Evolutionary conservation across 2,797 vertebrate species (phyloP).

Genomic region (Oophaga sylvatica): DNA sequence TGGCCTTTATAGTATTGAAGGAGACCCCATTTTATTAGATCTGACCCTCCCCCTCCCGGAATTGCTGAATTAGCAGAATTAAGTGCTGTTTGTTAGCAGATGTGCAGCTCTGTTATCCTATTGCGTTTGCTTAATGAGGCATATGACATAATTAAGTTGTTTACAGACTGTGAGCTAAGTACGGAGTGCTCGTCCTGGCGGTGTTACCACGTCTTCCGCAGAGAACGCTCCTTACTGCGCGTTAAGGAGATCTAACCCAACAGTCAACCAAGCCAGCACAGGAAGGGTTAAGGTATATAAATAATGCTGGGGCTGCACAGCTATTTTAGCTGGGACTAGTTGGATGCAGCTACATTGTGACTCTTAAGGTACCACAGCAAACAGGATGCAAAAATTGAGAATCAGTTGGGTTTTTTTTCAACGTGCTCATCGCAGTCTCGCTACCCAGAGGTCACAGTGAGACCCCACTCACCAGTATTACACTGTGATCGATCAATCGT

Average conservation of each 20-base stretch:
- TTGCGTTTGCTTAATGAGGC: conserved; percentile 42
- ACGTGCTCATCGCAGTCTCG: no score
- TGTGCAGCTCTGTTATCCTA: not conserved
- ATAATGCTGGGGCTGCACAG: no score
- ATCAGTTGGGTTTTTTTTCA: no score
- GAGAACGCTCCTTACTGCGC: not conserved
- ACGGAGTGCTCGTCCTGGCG: not conserved
- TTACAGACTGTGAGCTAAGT: conserved; percentile 19
- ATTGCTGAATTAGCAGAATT: not conserved
- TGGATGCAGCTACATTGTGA: no score
- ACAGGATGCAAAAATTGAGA: no score
- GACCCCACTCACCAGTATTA: no score
- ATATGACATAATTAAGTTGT: conserved; percentile 34
- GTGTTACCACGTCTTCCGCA: not conserved
- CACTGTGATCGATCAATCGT: no score
- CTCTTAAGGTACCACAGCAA: no score
- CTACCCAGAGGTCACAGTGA: no score
- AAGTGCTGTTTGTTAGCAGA: not conserved
- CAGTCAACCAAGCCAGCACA: not conserved
- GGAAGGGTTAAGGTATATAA: conserved; percentile 18
- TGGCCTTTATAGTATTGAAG: not conserved
- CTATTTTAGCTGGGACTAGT: no score
- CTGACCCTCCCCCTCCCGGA: not conserved
- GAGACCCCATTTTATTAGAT: not conserved
- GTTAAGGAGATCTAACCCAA: no score